Percentiles rank a stretch among this genome's conserved stretches.
These are phyloP conservation scores for Pangasius larnaudii DNA, from an alignment of 2,797 vertebrate species.

Conservation along the genomic window DNA sequence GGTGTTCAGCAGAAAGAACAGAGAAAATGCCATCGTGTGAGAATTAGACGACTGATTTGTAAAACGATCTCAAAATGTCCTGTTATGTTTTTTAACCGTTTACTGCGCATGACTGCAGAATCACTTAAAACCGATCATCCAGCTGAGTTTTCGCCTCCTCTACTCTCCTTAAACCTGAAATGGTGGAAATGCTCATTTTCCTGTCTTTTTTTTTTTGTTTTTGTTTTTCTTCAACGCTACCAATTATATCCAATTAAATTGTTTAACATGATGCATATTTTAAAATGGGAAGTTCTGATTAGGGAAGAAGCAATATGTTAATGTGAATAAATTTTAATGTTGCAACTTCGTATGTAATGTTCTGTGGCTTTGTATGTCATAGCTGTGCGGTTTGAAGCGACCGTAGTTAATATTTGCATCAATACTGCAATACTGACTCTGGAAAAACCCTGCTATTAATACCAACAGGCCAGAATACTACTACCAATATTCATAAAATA, in stretches of 20 bases:
- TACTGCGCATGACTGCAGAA: background rate
- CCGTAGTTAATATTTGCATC: too few species aligned
- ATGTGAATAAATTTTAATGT: background rate
- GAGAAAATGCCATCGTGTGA: background rate
- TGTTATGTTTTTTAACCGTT: background rate
- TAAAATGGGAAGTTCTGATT: background rate
- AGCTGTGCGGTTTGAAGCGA: too few species aligned
- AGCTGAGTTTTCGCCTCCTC: background rate
- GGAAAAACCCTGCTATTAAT: too few species aligned
- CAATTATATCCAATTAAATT: background rate
- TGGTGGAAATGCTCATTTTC: background rate
- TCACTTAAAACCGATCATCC: background rate
- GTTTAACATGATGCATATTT: background rate
- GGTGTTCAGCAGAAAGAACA: background rate
- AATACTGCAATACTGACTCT: too few species aligned
- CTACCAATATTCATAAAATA: too few species aligned
- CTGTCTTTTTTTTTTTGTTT: background rate
- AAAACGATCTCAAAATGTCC: background rate
- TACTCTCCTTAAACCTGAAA: background rate
- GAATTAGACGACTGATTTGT: background rate
- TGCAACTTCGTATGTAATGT: too few species aligned
- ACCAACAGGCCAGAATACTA: too few species aligned
- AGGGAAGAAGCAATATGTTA: background rate
- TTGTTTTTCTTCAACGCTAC: background rate
- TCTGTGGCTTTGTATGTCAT: background rate